Evolutionary conservation across 1,140 invertebrate species (phyloP).

Genomic region (Apis dorsata): DNA sequence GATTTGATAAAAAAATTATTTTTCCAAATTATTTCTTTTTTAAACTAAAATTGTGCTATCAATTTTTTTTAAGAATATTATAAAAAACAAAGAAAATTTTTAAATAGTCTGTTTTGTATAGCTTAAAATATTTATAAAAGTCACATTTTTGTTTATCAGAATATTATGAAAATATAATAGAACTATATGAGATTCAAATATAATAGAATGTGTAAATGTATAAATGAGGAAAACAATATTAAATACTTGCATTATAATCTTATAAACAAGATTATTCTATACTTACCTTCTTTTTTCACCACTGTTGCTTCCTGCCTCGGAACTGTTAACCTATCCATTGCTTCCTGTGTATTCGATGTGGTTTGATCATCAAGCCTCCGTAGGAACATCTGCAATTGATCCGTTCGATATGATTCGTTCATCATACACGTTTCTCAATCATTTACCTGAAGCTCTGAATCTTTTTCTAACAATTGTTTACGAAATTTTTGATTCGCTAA

Average conservation of each 20-base stretch:
- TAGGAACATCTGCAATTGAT: conserved; percentile 79
- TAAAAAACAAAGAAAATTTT: no score
- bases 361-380: conserved; percentile 81
- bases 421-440: not conserved
- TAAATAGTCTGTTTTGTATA: no score
- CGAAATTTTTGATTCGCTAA: conserved; percentile 88
- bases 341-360: conserved; percentile 71
- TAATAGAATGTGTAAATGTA: no score
- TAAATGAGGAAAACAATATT: not conserved
- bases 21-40: no score
- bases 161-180: no score
- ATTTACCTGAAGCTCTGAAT: conserved; percentile 87
- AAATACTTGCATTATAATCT: not conserved
- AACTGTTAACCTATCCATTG: conserved; percentile 74
- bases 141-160: no score
- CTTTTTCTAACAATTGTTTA: conserved; percentile 88
- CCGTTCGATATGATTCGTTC: not conserved
- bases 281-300: conserved; percentile 80
- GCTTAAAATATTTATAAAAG: no score
- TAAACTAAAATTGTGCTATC: no score
- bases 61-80: no score
- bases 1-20: no score
- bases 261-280: not conserved
- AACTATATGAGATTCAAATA: no score
- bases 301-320: conserved; percentile 75